phyloP scores from a whole-genome alignment of 2,113 vertebrate genomes.

The Nipponia nippon region DNA sequence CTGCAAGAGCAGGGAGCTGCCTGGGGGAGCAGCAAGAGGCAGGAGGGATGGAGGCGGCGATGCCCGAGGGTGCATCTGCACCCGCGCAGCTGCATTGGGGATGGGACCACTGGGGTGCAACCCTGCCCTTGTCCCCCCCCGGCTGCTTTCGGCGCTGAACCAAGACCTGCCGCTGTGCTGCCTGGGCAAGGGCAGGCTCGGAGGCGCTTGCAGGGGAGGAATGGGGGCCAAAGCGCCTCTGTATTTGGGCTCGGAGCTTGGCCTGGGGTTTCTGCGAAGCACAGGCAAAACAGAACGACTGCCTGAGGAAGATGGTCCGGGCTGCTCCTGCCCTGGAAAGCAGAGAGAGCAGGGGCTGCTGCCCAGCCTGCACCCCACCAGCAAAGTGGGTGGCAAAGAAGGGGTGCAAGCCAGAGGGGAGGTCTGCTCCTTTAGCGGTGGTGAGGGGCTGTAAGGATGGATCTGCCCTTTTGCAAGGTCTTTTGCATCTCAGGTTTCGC shows the following conservation, averaged over 20 bases:
- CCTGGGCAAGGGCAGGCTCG: background rate
- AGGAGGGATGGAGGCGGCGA: background rate
- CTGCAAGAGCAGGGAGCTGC: background rate
- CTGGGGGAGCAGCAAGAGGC: background rate
- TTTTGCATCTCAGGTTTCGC: background rate
- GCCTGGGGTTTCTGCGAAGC: background rate
- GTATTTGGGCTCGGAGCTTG: background rate
- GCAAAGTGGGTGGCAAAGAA: background rate
- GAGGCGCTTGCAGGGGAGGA: background rate
- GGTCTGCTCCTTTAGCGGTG: background rate
- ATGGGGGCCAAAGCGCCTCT: background rate
- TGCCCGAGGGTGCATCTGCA: fast-evolving
- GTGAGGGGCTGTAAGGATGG: background rate
- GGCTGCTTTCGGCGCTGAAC: fast-evolving
- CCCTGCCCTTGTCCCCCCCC: background rate
- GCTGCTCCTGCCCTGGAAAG: background rate
- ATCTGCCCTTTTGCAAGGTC: background rate
- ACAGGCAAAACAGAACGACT: background rate
- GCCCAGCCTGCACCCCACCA: background rate
- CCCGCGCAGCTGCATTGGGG: fast-evolving
- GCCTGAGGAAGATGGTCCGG: background rate
- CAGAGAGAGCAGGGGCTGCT: background rate
- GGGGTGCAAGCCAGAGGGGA: too few species aligned
- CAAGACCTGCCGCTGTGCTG: background rate
- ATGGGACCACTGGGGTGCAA: background rate